Conservation (phyloP, 1,140 invertebrate genomes). For the Bombus polaris region DNA sequence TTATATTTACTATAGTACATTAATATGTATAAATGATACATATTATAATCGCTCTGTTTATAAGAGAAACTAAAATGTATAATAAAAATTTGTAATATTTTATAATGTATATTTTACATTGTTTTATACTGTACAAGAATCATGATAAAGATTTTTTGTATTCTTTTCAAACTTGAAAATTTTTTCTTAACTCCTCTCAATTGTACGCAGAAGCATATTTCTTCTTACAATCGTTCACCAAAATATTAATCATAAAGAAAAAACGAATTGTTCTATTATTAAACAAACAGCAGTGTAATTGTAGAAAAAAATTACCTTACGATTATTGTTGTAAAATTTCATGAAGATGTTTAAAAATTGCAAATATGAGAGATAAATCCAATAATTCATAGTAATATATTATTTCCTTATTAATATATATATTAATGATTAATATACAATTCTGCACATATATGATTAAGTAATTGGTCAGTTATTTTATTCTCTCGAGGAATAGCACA, state of each 20-base stretch:
- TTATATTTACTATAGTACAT: slow-evolving; percentile 39
- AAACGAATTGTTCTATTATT: not conserved
- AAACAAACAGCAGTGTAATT: not conserved
- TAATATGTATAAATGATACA: slow-evolving; percentile 25
- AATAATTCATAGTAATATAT: not conserved
- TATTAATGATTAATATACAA: no score
- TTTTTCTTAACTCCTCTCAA: not conserved
- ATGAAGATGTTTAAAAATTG: not conserved
- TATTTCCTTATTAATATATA: no score
- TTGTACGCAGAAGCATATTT: not conserved
- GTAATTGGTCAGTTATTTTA: no score
- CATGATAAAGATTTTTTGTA: slow-evolving; percentile 79
- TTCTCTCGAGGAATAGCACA: no score
- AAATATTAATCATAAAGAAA: no score
- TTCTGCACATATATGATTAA: no score
- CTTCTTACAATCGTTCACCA: no score
- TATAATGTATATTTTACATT: slow-evolving; percentile 50
- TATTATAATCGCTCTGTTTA: slow-evolving; percentile 12
- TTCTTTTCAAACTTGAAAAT: slow-evolving; percentile 47
- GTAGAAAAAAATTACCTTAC: not conserved
- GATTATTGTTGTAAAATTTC: not conserved
- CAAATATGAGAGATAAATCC: not conserved
- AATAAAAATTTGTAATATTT: slow-evolving; percentile 36
- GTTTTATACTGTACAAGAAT: slow-evolving; percentile 65
- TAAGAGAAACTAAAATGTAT: slow-evolving; percentile 33